These are phyloP conservation scores for Petrosia ficiformis DNA, from an alignment of 37 sponge, comb jelly and placozoan genomes.

Conservation along the genomic window DNA sequence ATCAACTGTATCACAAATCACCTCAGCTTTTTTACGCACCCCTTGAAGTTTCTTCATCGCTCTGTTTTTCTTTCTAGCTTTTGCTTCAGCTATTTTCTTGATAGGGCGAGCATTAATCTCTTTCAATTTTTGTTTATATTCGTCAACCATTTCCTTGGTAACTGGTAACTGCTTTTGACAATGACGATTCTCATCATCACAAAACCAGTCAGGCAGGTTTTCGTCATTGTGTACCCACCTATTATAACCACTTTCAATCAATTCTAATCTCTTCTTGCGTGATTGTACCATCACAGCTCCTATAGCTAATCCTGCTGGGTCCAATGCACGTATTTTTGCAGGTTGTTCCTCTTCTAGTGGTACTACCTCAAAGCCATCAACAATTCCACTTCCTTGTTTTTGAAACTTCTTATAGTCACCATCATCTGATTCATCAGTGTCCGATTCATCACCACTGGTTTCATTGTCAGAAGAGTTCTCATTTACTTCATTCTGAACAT, in stretches of 20 bases:
- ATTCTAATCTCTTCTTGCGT: slow-evolving; percentile 76
- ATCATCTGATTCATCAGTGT: slow-evolving; percentile 14
- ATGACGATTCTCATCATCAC: slow-evolving; percentile 79
- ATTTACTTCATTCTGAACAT: too few relatives aligned
- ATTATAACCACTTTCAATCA: slow-evolving; percentile 89
- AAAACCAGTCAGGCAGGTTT: slow-evolving; percentile 94
- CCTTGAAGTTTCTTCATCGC: slow-evolving; percentile 47
- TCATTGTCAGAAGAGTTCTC: neutral
- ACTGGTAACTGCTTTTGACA: slow-evolving; percentile 84
- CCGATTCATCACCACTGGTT: neutral
- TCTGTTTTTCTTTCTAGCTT: slow-evolving; percentile 75
- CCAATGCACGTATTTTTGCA: slow-evolving; percentile 39
- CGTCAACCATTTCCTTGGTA: slow-evolving; percentile 86
- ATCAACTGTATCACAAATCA: slow-evolving; percentile 57
- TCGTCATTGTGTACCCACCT: slow-evolving; percentile 84
- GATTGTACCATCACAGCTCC: slow-evolving; percentile 81
- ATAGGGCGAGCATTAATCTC: slow-evolving; percentile 96
- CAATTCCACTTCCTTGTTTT: neutral
- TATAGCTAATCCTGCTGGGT: slow-evolving; percentile 87
- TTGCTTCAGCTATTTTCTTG: slow-evolving; percentile 97
- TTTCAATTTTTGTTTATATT: slow-evolving; percentile 67
- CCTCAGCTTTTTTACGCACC: slow-evolving; percentile 58
- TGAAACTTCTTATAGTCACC: slow-evolving; percentile 20
- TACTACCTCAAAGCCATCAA: slow-evolving; percentile 11
- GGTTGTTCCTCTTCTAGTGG: slow-evolving; percentile 46